Percentiles rank a stretch among this genome's conserved stretches.
Conservation (phyloP, 2,888 invertebrate species). For the Nesidiocoris tenuis region DNA sequence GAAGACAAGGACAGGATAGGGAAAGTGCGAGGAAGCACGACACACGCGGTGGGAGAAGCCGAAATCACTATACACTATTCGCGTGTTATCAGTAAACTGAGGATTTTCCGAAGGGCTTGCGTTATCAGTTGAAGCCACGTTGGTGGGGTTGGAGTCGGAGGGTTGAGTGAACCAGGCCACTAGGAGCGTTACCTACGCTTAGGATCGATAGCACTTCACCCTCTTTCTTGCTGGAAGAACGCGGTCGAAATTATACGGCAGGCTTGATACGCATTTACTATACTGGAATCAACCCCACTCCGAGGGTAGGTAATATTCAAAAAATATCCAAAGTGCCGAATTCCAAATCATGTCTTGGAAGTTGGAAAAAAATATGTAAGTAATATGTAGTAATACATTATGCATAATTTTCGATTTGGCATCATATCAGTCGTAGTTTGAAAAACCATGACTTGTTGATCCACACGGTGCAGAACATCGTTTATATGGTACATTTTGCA, state of each 20-base stretch:
- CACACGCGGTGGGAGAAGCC: constrained; percentile 8
- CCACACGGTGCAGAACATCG: too few relatives aligned
- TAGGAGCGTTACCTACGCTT: constrained; percentile 15
- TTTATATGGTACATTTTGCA: too few relatives aligned
- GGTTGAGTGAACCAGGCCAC: constrained; percentile 20
- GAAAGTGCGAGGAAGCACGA: constrained; percentile 31
- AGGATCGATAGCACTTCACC: constrained; percentile 23
- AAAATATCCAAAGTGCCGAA: too few relatives aligned
- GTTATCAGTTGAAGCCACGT: constrained; percentile 30
- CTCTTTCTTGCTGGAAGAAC: neutral
- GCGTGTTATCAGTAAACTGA: constrained; percentile 36
- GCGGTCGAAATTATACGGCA: neutral
- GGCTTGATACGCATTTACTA: too few relatives aligned
- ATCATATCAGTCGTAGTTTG: too few relatives aligned
- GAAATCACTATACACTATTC: constrained; percentile 27
- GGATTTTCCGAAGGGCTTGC: neutral
- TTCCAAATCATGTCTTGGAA: too few relatives aligned
- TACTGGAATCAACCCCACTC: too few relatives aligned
- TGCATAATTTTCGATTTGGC: too few relatives aligned
- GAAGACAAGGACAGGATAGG: constrained; percentile 10
- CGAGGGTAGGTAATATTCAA: too few relatives aligned
- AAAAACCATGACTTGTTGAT: too few relatives aligned
- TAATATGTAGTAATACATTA: too few relatives aligned
- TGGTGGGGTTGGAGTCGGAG: constrained; percentile 9
- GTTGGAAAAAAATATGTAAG: too few relatives aligned